Evolutionary conservation across 2,888 invertebrate genomes (phyloP), one percentile per base, ranked within the genome.

Genomic region (Cistogaster globosa): DNA sequence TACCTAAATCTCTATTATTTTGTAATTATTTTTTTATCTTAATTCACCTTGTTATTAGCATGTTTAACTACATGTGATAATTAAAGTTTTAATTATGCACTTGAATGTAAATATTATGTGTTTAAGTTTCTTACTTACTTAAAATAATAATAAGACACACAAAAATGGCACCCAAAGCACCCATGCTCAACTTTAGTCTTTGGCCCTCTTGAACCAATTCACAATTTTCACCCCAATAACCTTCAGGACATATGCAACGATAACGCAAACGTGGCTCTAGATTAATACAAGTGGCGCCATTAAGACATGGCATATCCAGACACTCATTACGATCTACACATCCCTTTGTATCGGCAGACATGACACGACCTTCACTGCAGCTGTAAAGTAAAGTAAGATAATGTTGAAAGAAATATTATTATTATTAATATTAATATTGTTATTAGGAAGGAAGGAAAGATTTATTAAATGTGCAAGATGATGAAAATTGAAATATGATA

Each of bases 241-340:
- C 97, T 90, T 97, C 97, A 51, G 96, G 97, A 92, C 98, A 98
- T 89, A 96, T 95, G 94, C 98, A 98, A 91, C 97, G 96, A 92
- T 96, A 97, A 42, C 96, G 94, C 90, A 97, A 94, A 89, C 96
- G 95, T 87, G 97, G 97, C 93, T 98, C 97, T 92, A 97, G 95
- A 94, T 98, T 98, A 92, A 97, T 95, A 93, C 98, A 98, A 87
- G 96, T 95, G 88, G 98, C 98, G 87, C 98, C 98, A 93, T 98
- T 98, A 90, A 97, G 95, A 93, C 98, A 98, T 86, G 98, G 98
- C 93, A 96, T 95, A 93, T 98, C 97, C 93, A 97, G 94, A 93
- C 98, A 98, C 93, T 98, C 98, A 94, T 98, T 97, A 93, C 97
- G 97, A 94, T 98, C 98, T 93, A 96, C 96, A 94, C 98, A 98